Evolutionary conservation across 2,888 invertebrate genomes (phyloP), one percentile per base, ranked within the genome.

Genomic region (Polyommatus icarus): DNA sequence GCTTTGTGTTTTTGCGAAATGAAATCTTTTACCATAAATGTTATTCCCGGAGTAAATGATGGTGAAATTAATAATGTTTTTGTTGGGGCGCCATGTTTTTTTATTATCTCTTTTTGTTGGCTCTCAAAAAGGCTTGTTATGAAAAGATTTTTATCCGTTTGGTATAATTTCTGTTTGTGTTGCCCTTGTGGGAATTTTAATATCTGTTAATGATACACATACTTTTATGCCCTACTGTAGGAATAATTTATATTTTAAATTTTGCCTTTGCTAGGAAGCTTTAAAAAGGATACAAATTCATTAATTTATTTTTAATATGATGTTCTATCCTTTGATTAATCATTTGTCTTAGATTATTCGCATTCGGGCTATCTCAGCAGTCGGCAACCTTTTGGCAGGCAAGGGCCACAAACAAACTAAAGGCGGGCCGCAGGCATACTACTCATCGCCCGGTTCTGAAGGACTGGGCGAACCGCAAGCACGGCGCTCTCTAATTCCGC

Each of bases 1-100:
- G 79, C 79, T 79, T 79, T 77, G 75, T 81, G 76, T 80, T 86
- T 86, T 85, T 82, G 73, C 57, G 29, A 54, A 75, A 75, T 75
- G 75, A 75, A 75, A 75, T 75, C 75, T 75, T 54, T 75, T 54
- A 75, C 24, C 75, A 54, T 75, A 75, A 75, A 75, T 75, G 75
- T 75, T 75, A 50, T 75, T 75, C 15, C 15, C 75, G 15, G 75
- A 24, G 75, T 75, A 75, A 75, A 75, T 75, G 75, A 50, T 75
- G 75, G 50, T 75, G 75, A 75, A 75, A 75, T 75, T 75, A 75
- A 75, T 75, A 75, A 75, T 75, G 54, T 75, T 75, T 75, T 75
- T 67, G 67, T 75, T 75, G 18, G 24, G 12, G 12, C 36, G 75
- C 50, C 24, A 50, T 50, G 75, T 75, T 75, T 50, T 24, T 50